Conservation (phyloP, 2,888 invertebrate species). For the Torymus texanus region DNA sequence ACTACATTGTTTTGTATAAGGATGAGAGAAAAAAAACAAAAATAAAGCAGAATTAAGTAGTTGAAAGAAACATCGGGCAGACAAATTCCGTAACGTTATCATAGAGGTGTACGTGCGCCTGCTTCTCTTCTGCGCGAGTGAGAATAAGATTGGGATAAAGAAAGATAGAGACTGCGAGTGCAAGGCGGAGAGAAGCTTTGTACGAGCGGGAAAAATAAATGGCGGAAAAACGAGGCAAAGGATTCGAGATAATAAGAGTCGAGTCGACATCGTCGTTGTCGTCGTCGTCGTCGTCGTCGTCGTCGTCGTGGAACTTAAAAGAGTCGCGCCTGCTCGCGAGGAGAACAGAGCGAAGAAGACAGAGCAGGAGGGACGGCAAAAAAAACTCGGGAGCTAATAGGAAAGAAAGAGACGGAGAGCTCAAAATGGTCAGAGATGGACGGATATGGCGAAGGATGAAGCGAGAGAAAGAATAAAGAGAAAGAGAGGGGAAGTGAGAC, state of each 20-base stretch:
- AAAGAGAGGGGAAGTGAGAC: background rate
- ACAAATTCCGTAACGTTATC: conserved; percentile 27
- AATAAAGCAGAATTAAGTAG: background rate
- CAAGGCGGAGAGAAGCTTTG: background rate
- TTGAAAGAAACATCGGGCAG: conserved; percentile 1
- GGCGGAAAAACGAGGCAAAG: conserved; percentile 12
- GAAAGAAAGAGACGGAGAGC: background rate
- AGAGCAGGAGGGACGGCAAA: background rate
- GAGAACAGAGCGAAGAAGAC: background rate
- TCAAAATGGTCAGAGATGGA: conserved; percentile 19
- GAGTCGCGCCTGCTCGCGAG: background rate
- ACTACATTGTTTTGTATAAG: too few relatives aligned
- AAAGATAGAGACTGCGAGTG: background rate
- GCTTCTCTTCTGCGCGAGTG: background rate
- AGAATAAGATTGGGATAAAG: conserved; percentile 14
- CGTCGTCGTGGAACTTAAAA: conserved; percentile 20
- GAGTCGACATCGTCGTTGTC: background rate
- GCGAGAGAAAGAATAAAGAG: background rate
- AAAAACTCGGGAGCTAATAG: conserved; percentile 18
- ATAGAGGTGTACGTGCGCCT: background rate
- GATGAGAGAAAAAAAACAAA: background rate
- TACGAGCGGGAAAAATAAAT: conserved; percentile 13
- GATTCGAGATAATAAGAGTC: conserved; percentile 29
- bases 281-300: conserved; percentile 1
- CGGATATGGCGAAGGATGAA: conserved; percentile 3